A percentile compares a stretch with the other conserved stretches of the same genome.
Evolutionary conservation across 2,888 invertebrate genomes (phyloP).

Genomic region (Phengaris alcon): DNA sequence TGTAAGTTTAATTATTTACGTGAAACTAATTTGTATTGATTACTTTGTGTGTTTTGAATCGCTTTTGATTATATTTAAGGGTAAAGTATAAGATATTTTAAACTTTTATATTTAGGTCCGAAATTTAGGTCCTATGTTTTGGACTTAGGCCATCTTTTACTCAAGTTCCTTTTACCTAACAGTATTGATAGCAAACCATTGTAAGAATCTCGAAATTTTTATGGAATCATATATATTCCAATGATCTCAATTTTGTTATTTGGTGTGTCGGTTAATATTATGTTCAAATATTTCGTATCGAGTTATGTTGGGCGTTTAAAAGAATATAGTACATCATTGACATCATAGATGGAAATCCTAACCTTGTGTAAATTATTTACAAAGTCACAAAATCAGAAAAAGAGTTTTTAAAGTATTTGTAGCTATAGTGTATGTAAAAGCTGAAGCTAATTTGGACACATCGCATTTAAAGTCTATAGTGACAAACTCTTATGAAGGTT

Average conservation of each 20-base stretch:
- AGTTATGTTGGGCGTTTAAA: too few species aligned
- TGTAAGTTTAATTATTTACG: constrained; percentile 19
- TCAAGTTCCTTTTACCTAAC: constrained; percentile 37
- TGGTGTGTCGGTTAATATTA: constrained; percentile 1
- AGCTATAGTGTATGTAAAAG: not conserved
- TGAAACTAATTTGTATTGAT: constrained; percentile 6
- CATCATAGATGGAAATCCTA: too few species aligned
- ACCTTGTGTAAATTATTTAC: too few species aligned
- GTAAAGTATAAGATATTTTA: constrained; percentile 11
- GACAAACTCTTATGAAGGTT: too few species aligned
- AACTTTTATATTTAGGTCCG: constrained; percentile 4
- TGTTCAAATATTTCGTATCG: not conserved
- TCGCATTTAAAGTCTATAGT: too few species aligned
- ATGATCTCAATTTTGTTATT: constrained; percentile 32
- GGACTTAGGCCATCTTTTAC: constrained; percentile 27
- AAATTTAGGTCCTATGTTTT: not conserved
- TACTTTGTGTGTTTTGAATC: constrained; percentile 14
- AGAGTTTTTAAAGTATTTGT: too few species aligned
- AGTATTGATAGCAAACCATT: constrained; percentile 38
- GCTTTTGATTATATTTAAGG: constrained; percentile 26
- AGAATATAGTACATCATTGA: too few species aligned
- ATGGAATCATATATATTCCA: constrained; percentile 27
- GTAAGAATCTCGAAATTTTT: constrained; percentile 36
- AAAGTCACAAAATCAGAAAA: too few species aligned
- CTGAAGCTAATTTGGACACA: too few species aligned